Evolutionary conservation across 2,113 vertebrate genomes (phyloP), one percentile per base, ranked within the genome.

Genomic region (Callopanchax toddi): DNA sequence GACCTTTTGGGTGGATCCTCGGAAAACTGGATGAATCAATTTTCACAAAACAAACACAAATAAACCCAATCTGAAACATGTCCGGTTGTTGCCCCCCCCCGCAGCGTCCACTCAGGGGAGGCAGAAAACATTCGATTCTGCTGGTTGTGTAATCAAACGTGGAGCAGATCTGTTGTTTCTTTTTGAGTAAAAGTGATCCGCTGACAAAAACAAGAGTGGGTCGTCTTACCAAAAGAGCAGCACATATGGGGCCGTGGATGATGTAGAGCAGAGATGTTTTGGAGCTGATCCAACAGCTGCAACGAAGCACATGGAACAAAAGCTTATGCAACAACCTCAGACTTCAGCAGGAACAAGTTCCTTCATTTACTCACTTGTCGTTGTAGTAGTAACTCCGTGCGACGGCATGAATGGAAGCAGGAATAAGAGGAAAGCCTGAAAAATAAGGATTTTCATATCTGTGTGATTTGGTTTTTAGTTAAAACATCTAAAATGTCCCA

Each of bases 251-350:
- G 0, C 97, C 97, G 0, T 99, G 97, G 89, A 99, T 95, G 81
- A 98, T 97, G 78, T 98, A 99, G 59, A 99, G 94, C 22, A 99
- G 92, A 15, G 96, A 95, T 1, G 96, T 99, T 67, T 98, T 96
- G 52, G 96, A 95, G 87, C 96, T 98, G 82, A 99, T 97, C 97
- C 97, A 99, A 81, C 97, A 99, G 76, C 97, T 99, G 67, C 29
- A 68, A 23, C 3, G 69, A 21, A 56, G 21, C 15, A 71, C 22
- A 34, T 25, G 10, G 46, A 46, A 56, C 11, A 43, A n/a, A 21
- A 0, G 22, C 50, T 76, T 36, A 71, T 48, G 51, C 55, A 45
- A 45, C 42, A 55, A 36, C 49, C 36, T 74, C 17, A 15, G 5
- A 9, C 29, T 32, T 32, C 6, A 32, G 29, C 29, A n/a, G n/a